These are phyloP conservation scores for Drosophila algonquin DNA, from an alignment of 2,888 invertebrate species.

Conservation along the genomic window DNA sequence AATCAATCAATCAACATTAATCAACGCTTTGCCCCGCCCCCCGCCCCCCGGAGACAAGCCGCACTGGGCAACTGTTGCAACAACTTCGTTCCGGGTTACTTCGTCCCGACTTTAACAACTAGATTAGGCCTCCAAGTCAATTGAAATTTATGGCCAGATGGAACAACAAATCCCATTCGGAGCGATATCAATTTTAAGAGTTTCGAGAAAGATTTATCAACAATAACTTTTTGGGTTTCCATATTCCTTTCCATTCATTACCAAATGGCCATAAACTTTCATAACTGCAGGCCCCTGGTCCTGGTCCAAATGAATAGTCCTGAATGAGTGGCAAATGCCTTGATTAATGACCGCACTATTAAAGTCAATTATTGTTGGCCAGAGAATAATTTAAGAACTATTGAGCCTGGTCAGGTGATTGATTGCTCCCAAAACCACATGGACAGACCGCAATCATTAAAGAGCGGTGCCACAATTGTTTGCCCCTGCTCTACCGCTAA, in stretches of 20 bases:
- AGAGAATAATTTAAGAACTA: slow-evolving; percentile 31
- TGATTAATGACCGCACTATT: slow-evolving; percentile 46
- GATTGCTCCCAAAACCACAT: slow-evolving; percentile 13
- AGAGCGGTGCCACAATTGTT: slow-evolving; percentile 31
- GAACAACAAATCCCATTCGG: slow-evolving; percentile 11
- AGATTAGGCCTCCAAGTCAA: slow-evolving; percentile 30
- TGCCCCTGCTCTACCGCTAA: slow-evolving; percentile 52
- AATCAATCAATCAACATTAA: slow-evolving; percentile 81
- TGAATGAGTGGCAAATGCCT: background rate
- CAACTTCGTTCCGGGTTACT: slow-evolving; percentile 10
- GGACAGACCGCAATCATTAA: slow-evolving; percentile 18
- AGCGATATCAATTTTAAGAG: slow-evolving; percentile 21
- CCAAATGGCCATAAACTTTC: slow-evolving; percentile 17
- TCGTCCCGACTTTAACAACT: slow-evolving; percentile 46
- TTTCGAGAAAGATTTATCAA: slow-evolving; percentile 17
- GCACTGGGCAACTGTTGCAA: slow-evolving; percentile 57
- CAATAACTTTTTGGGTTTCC: slow-evolving; percentile 16
- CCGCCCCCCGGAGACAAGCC: slow-evolving; percentile 8
- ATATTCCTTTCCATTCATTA: slow-evolving; percentile 9
- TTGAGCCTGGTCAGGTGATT: slow-evolving; percentile 34
- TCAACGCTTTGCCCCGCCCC: slow-evolving; percentile 52
- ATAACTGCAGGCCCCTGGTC: slow-evolving; percentile 15
- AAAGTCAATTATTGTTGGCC: slow-evolving; percentile 42
- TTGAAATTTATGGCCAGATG: slow-evolving; percentile 38
- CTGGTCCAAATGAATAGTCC: background rate